Evolutionary conservation across 2,113 vertebrate genomes (phyloP).

Genomic region (Trematocara zebra): DNA sequence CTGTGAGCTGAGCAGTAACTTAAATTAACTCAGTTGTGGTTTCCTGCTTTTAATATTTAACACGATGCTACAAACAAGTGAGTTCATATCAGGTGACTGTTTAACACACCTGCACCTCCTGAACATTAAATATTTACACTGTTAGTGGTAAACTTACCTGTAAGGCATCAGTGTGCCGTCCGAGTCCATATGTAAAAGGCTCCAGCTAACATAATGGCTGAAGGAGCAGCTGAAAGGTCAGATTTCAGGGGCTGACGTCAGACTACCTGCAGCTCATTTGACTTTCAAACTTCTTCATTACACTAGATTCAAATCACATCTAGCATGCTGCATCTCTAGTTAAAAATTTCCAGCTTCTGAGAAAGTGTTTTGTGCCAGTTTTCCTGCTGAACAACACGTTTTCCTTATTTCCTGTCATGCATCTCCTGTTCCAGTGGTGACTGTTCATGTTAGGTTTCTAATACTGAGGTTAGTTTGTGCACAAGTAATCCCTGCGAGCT

Average conservation of each 20-base stretch:
- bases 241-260: not conserved
- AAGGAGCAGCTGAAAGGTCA: not conserved
- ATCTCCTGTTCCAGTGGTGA: not conserved
- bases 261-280: slow-evolving; percentile 26
- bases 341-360: not conserved
- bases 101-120: not conserved
- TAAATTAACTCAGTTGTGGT: not conserved
- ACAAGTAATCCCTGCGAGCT: not conserved
- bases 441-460: not conserved
- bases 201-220: not conserved
- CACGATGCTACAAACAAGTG: not conserved
- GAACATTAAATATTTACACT: not conserved
- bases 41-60: not conserved
- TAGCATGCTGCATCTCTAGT: not conserved
- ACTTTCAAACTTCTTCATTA: slow-evolving; percentile 15
- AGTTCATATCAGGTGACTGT: not conserved
- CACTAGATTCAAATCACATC: slow-evolving; percentile 12
- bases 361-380: not conserved
- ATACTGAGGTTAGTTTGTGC: not conserved
- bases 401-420: not conserved
- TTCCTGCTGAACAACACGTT: not conserved
- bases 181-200: not conserved
- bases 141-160: not conserved
- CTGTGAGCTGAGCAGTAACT: not conserved
- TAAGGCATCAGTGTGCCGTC: not conserved